Conservation (phyloP, 2,888 invertebrate genomes). For the Volucella bombylans region DNA sequence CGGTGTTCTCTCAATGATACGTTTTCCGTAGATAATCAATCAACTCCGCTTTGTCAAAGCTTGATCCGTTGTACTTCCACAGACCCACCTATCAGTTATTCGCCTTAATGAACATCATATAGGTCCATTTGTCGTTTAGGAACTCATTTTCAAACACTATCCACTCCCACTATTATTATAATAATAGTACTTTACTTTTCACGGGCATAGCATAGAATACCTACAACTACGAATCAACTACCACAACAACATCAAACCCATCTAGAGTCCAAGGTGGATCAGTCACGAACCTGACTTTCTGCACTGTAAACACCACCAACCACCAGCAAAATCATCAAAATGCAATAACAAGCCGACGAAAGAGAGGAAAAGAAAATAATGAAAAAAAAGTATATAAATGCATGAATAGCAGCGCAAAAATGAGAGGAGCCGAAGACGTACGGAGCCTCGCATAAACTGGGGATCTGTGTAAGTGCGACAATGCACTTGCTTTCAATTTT, state of each 20-base stretch:
- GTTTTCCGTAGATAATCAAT: too few relatives aligned
- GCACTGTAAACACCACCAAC: slow-evolving; percentile 39
- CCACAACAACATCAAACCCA: slow-evolving; percentile 13
- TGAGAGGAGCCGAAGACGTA: background rate
- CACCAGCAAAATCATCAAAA: slow-evolving; percentile 19
- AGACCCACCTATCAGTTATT: too few relatives aligned
- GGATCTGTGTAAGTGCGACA: slow-evolving; percentile 62
- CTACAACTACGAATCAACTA: slow-evolving; percentile 39
- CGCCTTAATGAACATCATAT: too few relatives aligned
- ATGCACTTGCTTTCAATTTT: slow-evolving; percentile 60
- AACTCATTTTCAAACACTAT: too few relatives aligned
- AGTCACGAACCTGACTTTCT: slow-evolving; percentile 59
- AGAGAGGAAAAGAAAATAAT: slow-evolving; percentile 3
- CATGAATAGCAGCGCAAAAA: background rate
- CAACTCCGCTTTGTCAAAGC: too few relatives aligned
- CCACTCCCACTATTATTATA: too few relatives aligned
- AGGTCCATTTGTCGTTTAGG: too few relatives aligned
- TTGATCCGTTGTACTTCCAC: too few relatives aligned
- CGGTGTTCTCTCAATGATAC: too few relatives aligned
- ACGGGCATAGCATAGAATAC: slow-evolving; percentile 26
- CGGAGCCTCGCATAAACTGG: slow-evolving; percentile 46
- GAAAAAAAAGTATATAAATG: background rate
- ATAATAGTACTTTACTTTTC: slow-evolving; percentile 34
- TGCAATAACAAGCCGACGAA: slow-evolving; percentile 11
- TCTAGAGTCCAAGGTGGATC: slow-evolving; percentile 58